Evolutionary conservation across 2,113 vertebrate species (phyloP).

Genomic region (Stomatorhinus ivindoensis): DNA sequence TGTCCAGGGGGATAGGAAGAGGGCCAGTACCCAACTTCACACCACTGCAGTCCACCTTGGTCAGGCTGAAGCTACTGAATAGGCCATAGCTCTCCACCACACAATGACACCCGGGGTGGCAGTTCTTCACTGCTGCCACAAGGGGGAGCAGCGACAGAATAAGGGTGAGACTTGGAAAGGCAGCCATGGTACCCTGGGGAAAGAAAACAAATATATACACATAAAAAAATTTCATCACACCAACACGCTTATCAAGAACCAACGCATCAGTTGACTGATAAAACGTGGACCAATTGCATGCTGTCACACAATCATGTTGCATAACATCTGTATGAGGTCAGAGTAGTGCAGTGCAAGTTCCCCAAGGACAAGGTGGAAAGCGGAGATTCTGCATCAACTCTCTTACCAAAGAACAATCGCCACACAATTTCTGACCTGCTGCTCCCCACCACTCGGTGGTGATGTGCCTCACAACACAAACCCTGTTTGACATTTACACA

Average conservation of each 20-base stretch:
- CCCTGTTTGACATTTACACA: background rate
- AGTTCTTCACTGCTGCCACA: slow-evolving; percentile 59
- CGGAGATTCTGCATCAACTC: background rate
- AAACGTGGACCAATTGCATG: background rate
- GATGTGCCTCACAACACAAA: background rate
- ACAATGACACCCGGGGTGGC: slow-evolving; percentile 79
- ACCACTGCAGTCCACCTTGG: slow-evolving; percentile 83
- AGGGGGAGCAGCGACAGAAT: slow-evolving; percentile 37
- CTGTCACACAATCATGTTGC: background rate
- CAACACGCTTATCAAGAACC: background rate
- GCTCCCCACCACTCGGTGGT: background rate
- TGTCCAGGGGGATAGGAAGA: slow-evolving; percentile 85
- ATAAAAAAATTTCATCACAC: background rate
- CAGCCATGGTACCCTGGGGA: slow-evolving; percentile 48
- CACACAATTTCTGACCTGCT: background rate
- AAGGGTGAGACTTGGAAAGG: slow-evolving; percentile 42
- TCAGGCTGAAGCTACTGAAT: slow-evolving; percentile 94
- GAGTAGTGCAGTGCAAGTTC: background rate
- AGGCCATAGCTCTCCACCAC: slow-evolving; percentile 91
- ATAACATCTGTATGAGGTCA: background rate
- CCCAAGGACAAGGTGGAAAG: background rate
- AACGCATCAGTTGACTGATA: background rate
- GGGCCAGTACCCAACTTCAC: slow-evolving; percentile 70
- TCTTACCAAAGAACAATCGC: background rate
- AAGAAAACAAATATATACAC: background rate